Conservation (phyloP, 1,140 invertebrate genomes). For the Rhynchophorus ferrugineus region DNA sequence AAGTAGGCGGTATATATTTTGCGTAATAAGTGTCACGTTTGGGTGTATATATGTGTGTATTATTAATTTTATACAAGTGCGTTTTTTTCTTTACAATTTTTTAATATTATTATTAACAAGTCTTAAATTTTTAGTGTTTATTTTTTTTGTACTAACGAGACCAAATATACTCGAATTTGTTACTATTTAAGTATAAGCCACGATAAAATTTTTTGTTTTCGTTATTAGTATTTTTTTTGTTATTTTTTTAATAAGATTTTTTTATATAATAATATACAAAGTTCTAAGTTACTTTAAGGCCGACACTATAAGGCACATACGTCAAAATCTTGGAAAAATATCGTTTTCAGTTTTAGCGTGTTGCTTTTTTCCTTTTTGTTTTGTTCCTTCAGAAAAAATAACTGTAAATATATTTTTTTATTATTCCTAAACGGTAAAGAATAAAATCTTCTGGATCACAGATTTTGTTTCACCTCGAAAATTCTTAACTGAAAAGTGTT, state of each 20-base stretch:
- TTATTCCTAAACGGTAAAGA: slow-evolving; percentile 34
- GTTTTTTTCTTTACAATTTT: slow-evolving; percentile 13
- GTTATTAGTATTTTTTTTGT: slow-evolving; percentile 28
- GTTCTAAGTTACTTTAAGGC: slow-evolving; percentile 39
- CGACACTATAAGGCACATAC: slow-evolving; percentile 40
- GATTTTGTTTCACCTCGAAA: slow-evolving; percentile 24
- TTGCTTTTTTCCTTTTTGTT: slow-evolving; percentile 28
- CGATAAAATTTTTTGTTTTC: slow-evolving; percentile 26
- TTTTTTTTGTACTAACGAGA: slow-evolving; percentile 28
- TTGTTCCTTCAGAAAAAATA: slow-evolving; percentile 33
- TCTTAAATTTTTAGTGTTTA: slow-evolving; percentile 19
- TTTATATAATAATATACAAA: slow-evolving; percentile 39
- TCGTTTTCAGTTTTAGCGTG: slow-evolving; percentile 10
- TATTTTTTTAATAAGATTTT: slow-evolving; percentile 29
- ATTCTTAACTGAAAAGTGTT: slow-evolving; percentile 6
- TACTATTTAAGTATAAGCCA: slow-evolving; percentile 25
- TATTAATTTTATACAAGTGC: slow-evolving; percentile 15
- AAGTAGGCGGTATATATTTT: slow-evolving; percentile 1
- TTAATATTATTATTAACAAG: slow-evolving; percentile 18
- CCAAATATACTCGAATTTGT: slow-evolving; percentile 11
- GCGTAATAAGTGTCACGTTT: slow-evolving; percentile 14
- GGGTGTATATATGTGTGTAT: slow-evolving; percentile 7
- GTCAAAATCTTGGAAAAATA: slow-evolving; percentile 39
- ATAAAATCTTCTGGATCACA: slow-evolving; percentile 21
- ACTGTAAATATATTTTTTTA: slow-evolving; percentile 24